Conservation (phyloP, 2,888 invertebrate species). For the Drosophila emarginata region DNA sequence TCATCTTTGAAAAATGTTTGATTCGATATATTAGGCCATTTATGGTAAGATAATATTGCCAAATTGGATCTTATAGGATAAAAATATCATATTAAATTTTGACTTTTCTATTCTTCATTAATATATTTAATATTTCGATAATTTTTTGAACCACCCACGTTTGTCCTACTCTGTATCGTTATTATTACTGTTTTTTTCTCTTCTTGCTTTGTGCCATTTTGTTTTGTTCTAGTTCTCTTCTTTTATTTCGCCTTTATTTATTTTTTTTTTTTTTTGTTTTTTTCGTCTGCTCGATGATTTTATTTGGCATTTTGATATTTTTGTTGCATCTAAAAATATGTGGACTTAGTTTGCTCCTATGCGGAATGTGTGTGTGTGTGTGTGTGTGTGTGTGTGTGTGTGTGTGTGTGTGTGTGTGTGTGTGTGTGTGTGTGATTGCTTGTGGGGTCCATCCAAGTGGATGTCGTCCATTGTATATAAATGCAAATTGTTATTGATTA, state of each 20-base stretch:
- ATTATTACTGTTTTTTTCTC: slow-evolving; percentile 36
- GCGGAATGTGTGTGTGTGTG: slow-evolving; percentile 32
- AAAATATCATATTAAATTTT: not conserved
- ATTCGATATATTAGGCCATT: too few species aligned
- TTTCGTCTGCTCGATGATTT: slow-evolving; percentile 22
- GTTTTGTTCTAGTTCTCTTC: slow-evolving; percentile 37
- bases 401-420: too few species aligned
- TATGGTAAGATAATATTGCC: too few species aligned
- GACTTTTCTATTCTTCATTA: not conserved
- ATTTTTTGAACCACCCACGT: slow-evolving; percentile 43
- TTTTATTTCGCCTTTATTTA: slow-evolving; percentile 39
- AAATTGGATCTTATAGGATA: too few species aligned
- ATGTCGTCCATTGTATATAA: slow-evolving; percentile 50
- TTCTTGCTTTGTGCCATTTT: slow-evolving; percentile 52
- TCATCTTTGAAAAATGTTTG: too few species aligned
- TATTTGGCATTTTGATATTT: slow-evolving; percentile 36
- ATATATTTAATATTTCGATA: not conserved
- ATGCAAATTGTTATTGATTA: slow-evolving; percentile 77
- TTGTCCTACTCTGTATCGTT: slow-evolving; percentile 38
- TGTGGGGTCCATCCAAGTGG: slow-evolving; percentile 13
- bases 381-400: too few species aligned
- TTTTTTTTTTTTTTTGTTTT: slow-evolving; percentile 28
- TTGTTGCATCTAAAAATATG: slow-evolving; percentile 31
- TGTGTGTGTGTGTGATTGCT: slow-evolving; percentile 27
- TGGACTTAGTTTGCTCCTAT: slow-evolving; percentile 9